Evolutionary conservation across 1,140 invertebrate species (phyloP), one percentile per base, ranked within the genome.

Genomic region (Drosophila orena): DNA sequence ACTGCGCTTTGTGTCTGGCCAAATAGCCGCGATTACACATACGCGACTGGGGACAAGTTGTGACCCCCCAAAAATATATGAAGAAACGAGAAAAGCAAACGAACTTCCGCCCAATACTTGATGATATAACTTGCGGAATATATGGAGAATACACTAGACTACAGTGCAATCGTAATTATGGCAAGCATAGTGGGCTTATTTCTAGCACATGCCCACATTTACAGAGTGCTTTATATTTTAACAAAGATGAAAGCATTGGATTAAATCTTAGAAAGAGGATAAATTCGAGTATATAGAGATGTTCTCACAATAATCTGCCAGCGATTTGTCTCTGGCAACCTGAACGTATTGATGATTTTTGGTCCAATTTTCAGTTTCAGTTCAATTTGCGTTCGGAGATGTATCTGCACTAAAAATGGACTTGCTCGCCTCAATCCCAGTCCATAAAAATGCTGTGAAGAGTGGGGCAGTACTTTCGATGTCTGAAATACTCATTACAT

Each of bases 401-500:
- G 38, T 72, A 37, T 40, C 34, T 72, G 12, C 43, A 56, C 54
- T 54, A n/a, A 15, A 40, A 20, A 35, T 15, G 30, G 2, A 22
- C 17, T 38, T 44, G 8, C 42, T 24, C 43, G 5, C 7, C 47
- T 11, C 22, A 15, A 66, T n/a, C 44, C 14, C n/a, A 64, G 50
- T 68, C 61, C 37, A 66, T 66, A 53, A 24, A 5, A 27, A 11
- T 5, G 10, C 2, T 15, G 2, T 24, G 10, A 8, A 3, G 61
- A 15, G 40, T 53, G 52, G 30, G 52, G 27, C 68, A 77, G 68
- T 66, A 84, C 76, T 79, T 73, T 84, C 55, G 69, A 34, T 75
- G 69, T 59, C 55, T 76, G 79, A 38, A 65, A 54, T 47, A 37
- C 68, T 71, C 71, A 83, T 88, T 83, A 86, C 65, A 62, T 35